A percentile compares a stretch with the other conserved stretches of the same genome.
phyloP scores from a whole-genome alignment of 2,797 vertebrate genomes.

The Muscicapa comitata region DNA sequence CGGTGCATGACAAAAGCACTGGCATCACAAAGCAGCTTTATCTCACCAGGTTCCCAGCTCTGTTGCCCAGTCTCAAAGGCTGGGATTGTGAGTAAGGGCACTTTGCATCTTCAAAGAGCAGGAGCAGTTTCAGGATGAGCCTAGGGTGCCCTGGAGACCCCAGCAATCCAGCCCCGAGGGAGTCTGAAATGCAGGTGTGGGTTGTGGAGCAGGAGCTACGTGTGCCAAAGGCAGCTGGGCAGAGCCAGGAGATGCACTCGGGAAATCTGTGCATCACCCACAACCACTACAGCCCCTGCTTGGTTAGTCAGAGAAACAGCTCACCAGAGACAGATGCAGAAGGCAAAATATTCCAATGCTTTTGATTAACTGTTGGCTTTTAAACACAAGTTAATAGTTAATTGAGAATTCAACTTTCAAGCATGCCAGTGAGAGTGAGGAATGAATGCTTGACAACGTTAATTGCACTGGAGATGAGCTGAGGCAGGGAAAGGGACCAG shows the following conservation, averaged over 20 bases:
- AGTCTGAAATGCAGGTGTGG: not conserved
- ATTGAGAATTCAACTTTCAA: slow-evolving; percentile 2
- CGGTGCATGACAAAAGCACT: slow-evolving; percentile 38
- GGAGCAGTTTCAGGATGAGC: not conserved
- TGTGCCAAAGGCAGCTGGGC: not conserved
- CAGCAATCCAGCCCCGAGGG: not conserved
- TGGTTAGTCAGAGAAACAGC: not conserved
- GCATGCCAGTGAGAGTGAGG: not conserved
- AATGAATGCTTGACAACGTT: not conserved
- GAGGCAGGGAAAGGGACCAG: not conserved
- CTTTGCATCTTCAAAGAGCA: slow-evolving; percentile 55
- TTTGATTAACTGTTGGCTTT: not conserved
- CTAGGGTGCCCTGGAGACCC: not conserved
- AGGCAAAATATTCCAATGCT: not conserved
- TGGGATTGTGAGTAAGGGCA: not conserved
- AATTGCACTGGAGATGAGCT: not conserved
- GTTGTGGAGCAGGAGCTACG: not conserved
- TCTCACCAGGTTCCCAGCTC: slow-evolving; percentile 20
- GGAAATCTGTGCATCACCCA: not conserved
- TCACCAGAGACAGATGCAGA: not conserved
- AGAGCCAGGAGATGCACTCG: not conserved
- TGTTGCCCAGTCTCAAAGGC: not conserved
- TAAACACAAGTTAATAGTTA: not conserved
- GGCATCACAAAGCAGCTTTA: slow-evolving; percentile 40
- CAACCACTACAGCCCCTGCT: not conserved